These are phyloP conservation scores for Temnothorax rugatulus DNA, from an alignment of 2,888 invertebrate species.

Conservation along the genomic window DNA sequence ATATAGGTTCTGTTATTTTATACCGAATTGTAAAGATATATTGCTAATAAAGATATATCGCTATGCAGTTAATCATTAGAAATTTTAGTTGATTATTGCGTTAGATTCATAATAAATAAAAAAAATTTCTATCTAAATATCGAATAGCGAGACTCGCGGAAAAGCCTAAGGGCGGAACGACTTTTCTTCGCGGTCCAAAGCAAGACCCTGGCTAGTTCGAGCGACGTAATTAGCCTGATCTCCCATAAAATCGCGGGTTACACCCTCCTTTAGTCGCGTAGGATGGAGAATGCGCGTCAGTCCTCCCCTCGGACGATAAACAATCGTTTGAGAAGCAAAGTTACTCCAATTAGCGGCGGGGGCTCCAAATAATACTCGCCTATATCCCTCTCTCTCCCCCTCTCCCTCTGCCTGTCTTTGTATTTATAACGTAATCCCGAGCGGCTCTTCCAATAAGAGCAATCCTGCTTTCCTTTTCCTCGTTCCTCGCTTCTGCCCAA, in stretches of 20 bases:
- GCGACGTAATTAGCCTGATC: constrained; percentile 50
- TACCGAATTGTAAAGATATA: not conserved
- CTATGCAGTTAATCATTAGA: not conserved
- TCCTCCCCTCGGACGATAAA: constrained; percentile 66
- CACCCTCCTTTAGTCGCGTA: constrained; percentile 41
- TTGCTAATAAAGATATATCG: too few species aligned
- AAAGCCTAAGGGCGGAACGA: not conserved
- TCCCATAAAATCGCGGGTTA: constrained; percentile 46
- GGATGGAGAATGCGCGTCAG: constrained; percentile 64
- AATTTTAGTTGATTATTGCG: not conserved
- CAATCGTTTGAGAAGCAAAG: constrained; percentile 70
- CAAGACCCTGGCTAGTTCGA: not conserved
- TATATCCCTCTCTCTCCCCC: not conserved
- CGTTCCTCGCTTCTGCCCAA: constrained; percentile 69
- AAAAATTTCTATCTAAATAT: not conserved
- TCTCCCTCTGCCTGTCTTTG: constrained; percentile 42
- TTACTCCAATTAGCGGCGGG: constrained; percentile 74
- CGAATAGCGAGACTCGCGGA: not conserved
- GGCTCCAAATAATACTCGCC: constrained; percentile 69
- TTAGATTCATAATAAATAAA: not conserved
- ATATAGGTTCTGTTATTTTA: not conserved
- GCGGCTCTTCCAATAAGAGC: constrained; percentile 67
- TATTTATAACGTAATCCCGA: constrained; percentile 72
- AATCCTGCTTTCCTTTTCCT: constrained; percentile 54
- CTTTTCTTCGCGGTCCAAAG: constrained; percentile 30